Conservation (phyloP, 2,888 invertebrate species). For the Dryobota labecula region DNA sequence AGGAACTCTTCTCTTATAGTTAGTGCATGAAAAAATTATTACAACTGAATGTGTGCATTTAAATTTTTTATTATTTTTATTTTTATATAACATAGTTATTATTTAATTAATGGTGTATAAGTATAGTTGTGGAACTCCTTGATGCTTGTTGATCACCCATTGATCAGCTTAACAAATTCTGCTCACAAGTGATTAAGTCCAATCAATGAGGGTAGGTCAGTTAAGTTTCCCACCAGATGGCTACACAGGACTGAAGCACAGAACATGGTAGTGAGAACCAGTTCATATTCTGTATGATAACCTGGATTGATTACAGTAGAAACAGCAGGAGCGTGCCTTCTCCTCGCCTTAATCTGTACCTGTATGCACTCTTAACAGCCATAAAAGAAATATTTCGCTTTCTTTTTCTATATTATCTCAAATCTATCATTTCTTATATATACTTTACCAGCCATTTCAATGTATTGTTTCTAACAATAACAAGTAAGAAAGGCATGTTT, state of each 20-base stretch:
- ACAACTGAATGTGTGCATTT: not conserved
- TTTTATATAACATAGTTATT: not conserved
- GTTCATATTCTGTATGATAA: not conserved
- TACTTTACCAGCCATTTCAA: not conserved
- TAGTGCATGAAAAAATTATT: not conserved
- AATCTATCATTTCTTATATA: not conserved
- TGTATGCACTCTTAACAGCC: too few species aligned
- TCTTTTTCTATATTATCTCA: not conserved
- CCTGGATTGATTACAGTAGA: not conserved
- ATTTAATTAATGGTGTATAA: not conserved
- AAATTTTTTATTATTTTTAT: too few species aligned
- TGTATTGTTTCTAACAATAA: not conserved
- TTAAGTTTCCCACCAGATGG: not conserved
- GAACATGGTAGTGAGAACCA: not conserved
- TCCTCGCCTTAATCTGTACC: not conserved
- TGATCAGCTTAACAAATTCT: not conserved
- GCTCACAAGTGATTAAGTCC: not conserved
- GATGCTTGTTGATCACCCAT: not conserved
- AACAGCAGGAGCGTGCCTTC: not conserved
- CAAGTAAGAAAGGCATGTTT: not conserved
- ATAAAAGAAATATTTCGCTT: not conserved
- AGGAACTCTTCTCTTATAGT: not conserved
- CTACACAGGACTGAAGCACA: not conserved
- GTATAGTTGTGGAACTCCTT: not conserved
- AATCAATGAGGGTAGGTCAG: not conserved